phyloP scores from a whole-genome alignment of 2,888 invertebrate species.

The Eristalis arbustorum region DNA sequence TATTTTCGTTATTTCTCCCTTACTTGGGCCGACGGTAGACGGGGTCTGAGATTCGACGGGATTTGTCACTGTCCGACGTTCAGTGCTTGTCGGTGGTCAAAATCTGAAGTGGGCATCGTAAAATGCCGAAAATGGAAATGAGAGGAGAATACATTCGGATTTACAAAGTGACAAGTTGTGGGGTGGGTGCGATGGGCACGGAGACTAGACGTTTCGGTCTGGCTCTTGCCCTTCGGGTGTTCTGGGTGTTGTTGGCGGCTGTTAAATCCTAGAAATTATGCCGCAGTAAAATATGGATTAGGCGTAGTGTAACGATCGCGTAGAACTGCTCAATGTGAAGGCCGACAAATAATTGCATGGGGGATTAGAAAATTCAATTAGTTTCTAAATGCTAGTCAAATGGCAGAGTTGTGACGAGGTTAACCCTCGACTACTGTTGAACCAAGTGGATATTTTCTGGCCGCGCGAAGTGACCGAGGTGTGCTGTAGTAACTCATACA shows the following conservation, averaged over 20 bases:
- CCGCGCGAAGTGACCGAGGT: not conserved
- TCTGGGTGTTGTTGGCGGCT: conserved; percentile 38
- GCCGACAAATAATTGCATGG: conserved; percentile 52
- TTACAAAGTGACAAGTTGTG: conserved; percentile 10
- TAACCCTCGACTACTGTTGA: not conserved
- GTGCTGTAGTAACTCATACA: not conserved
- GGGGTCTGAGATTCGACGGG: conserved; percentile 22
- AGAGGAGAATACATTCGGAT: conserved; percentile 52
- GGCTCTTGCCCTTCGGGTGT: not conserved
- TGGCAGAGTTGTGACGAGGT: conserved; percentile 19
- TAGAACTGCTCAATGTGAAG: conserved; percentile 36
- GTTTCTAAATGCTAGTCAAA: conserved; percentile 44
- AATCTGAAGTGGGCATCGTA: conserved; percentile 63
- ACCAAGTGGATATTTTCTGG: not conserved
- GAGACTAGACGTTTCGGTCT: conserved; percentile 3
- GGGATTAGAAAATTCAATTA: conserved; percentile 67
- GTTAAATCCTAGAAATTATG: conserved; percentile 56
- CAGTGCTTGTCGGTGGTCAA: conserved; percentile 62
- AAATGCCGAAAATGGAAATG: conserved; percentile 54
- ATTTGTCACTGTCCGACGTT: conserved; percentile 49
- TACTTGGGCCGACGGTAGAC: conserved; percentile 47
- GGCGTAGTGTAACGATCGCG: conserved; percentile 16
- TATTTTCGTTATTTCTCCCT: conserved; percentile 60
- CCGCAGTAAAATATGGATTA: conserved; percentile 60
- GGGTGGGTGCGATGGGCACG: not conserved